Evolutionary conservation across 2,113 vertebrate species (phyloP), one percentile per base, ranked within the genome.

Genomic region (Microtus richardsoni): DNA sequence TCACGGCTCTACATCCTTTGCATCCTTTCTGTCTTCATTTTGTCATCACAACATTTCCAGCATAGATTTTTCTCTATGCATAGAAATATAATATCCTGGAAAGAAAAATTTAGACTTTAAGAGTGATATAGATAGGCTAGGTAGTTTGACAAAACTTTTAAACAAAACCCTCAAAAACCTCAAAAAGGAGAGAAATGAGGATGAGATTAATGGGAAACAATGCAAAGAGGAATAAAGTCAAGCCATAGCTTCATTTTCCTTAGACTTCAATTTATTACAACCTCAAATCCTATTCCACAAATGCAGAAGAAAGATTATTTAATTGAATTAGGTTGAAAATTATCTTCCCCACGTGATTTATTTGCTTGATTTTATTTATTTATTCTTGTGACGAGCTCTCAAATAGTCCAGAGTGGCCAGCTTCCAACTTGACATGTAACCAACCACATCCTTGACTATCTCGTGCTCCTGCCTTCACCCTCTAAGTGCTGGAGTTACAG

Each of bases 21-120:
- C 62, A 41, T 19, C 22, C 62, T 93, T 84, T 68, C 91, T 97
- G 88, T 80, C 58, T 93, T 91, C 41, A 30, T 96, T 95, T 96
- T 68, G 88, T 93, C 88, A 86, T 26, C 49, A n/a, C 33, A 86
- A 47, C 41, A 78, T 96, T 97, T 95, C 75, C 91, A 90, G 73
- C 36, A 58, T 44, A 93, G 89, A 94, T 96, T 83, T 93, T 96
- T n/a, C 80, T 84, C 93, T 91, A 26, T 58, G 82, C 82, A 74
- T 73, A 79, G 84, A 93, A 92, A 83, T 85, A 85, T 17, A 60
- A 24, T 70, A 70, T 26, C 75, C 74, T 86, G 75, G 84, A 97
- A 96, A 78, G 47, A 87, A 86, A 86, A 49, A 17, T 80, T 62
- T 22, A 58, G 58, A 94, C 70, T 85, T 64, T 83, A 79, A n/a